Evolutionary conservation across 1,140 invertebrate species (phyloP).

Genomic region (Heliothis virescens): DNA sequence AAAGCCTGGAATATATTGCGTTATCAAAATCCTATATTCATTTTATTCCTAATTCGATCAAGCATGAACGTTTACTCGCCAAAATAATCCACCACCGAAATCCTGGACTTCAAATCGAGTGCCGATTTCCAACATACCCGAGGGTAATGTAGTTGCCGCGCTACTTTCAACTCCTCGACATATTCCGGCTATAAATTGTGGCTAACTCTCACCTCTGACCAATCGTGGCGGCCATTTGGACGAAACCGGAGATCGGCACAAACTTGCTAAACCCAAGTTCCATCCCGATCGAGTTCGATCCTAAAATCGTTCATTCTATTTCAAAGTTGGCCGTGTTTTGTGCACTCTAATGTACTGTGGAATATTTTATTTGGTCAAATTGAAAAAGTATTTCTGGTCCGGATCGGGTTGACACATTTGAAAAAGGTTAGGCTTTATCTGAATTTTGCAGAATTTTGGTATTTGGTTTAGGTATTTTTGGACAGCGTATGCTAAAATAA

Average conservation of each 20-base stretch:
- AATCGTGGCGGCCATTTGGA: slow-evolving; percentile 55
- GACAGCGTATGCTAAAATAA: too few species aligned
- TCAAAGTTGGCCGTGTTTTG: slow-evolving; percentile 27
- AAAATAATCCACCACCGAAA: neutral
- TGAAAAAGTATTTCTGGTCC: slow-evolving; percentile 1
- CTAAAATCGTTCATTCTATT: slow-evolving; percentile 54
- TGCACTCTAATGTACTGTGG: slow-evolving; percentile 22
- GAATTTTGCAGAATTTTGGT: neutral
- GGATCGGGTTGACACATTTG: neutral
- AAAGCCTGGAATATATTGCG: too few species aligned
- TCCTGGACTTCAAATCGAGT: neutral
- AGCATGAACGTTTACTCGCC: too few species aligned
- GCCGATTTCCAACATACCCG: neutral
- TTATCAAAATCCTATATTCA: too few species aligned
- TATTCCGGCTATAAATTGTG: slow-evolving; percentile 31
- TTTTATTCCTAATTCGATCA: too few species aligned
- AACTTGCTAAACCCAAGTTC: slow-evolving; percentile 56
- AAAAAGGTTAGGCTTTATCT: neutral
- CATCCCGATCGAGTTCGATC: slow-evolving; percentile 50
- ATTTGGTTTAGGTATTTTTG: neutral
- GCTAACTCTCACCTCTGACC: slow-evolving; percentile 38
- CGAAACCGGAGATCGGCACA: slow-evolving; percentile 53
- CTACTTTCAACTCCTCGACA: slow-evolving; percentile 12
- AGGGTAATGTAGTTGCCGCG: slow-evolving; percentile 10
- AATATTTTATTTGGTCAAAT: slow-evolving; percentile 32